Conservation (phyloP, 2,113 vertebrate species). For the Xenus cinereus region DNA sequence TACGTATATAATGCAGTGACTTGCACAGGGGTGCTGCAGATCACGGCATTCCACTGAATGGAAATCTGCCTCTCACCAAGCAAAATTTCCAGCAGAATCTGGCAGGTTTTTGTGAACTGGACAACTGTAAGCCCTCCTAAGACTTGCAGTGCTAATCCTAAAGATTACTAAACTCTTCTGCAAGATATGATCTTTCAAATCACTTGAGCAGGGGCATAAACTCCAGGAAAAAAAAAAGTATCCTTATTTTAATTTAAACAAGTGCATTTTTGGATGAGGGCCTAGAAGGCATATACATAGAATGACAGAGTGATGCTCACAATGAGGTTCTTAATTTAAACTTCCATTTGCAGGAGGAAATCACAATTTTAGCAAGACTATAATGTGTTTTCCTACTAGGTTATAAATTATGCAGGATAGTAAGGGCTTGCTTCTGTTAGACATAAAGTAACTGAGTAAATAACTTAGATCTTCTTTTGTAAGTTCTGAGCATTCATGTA, state of each 20-base stretch:
- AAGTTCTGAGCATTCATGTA: not conserved
- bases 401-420: not conserved
- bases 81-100: not conserved
- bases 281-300: not conserved
- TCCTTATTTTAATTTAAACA: not conserved
- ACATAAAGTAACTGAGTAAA: constrained; percentile 7
- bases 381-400: not conserved
- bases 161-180: not conserved
- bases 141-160: not conserved
- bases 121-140: not conserved
- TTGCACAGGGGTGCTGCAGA: not conserved
- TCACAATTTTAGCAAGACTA: not conserved
- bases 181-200: not conserved
- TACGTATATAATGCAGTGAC: not conserved
- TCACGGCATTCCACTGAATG: not conserved
- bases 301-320: not conserved
- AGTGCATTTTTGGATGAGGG: not conserved
- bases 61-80: not conserved
- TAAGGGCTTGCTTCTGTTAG: not conserved
- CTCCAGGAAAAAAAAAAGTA: not conserved
- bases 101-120: not conserved
- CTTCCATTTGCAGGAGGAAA: not conserved
- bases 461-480: not conserved
- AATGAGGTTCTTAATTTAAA: not conserved
- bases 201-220: not conserved